Percentiles rank a stretch among this genome's conserved stretches.
Evolutionary conservation across 2,888 invertebrate genomes (phyloP).

Genomic region (Anodontia alba): DNA sequence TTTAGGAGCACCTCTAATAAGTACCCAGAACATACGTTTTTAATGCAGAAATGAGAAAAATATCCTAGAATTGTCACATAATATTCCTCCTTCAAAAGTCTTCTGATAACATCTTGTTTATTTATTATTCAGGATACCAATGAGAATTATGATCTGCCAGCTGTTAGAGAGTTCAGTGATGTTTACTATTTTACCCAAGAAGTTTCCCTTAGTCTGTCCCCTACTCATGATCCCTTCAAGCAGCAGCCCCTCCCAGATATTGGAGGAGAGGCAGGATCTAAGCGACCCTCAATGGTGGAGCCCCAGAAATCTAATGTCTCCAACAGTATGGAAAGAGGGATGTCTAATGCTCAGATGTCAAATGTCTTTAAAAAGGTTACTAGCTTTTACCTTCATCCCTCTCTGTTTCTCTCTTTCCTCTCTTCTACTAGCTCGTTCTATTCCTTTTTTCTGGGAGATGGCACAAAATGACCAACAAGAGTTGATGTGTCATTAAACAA

Average conservation of each 20-base stretch:
- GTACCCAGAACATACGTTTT: no score
- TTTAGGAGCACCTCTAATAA: no score
- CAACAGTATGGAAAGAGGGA: conserved; percentile 20
- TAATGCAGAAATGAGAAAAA: no score
- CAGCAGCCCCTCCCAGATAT: conserved; percentile 76
- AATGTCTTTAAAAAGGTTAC: conserved; percentile 73
- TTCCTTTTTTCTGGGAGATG: no score
- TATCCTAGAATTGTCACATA: no score
- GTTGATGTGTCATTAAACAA: no score
- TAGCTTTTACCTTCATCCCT: no score
- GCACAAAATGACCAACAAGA: no score
- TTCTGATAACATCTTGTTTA: no score
- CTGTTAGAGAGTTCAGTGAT: conserved; percentile 78
- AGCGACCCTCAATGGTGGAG: conserved; percentile 19
- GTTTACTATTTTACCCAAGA: conserved; percentile 74
- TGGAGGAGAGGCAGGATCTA: conserved; percentile 43
- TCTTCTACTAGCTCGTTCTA: no score
- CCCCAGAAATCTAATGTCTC: background rate
- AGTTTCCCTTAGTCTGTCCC: conserved; percentile 38
- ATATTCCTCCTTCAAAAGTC: no score
- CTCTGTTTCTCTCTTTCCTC: no score
- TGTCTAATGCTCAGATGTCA: conserved; percentile 69
- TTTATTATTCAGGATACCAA: conserved; percentile 75
- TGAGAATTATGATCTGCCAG: conserved; percentile 77
- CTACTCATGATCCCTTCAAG: conserved; percentile 57